Evolutionary conservation across 2,888 invertebrate genomes (phyloP).

Genomic region (Argyresthia goedartella): DNA sequence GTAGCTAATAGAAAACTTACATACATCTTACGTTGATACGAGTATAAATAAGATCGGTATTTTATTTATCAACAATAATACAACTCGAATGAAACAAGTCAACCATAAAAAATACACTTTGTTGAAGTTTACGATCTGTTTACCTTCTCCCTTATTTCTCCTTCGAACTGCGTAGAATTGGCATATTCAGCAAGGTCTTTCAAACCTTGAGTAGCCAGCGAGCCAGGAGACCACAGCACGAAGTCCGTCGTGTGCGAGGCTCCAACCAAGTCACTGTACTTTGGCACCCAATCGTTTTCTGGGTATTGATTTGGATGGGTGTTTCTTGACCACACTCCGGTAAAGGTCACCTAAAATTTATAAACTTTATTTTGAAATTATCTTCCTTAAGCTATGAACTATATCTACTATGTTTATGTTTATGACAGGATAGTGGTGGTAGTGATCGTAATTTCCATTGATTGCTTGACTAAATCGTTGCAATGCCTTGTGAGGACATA

Average conservation of each 20-base stretch:
- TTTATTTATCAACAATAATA: too few relatives aligned
- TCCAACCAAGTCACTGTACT: constrained; percentile 50
- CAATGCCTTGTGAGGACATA: too few relatives aligned
- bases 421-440: too few relatives aligned
- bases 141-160: constrained; percentile 50
- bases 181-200: constrained; percentile 48
- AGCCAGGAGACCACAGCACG: constrained; percentile 47
- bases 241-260: constrained; percentile 46
- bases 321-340: constrained; percentile 55
- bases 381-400: too few relatives aligned
- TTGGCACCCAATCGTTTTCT: constrained; percentile 53
- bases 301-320: constrained; percentile 49
- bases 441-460: too few relatives aligned
- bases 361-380: not conserved
- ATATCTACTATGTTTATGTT: too few relatives aligned
- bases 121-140: not conserved
- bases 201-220: constrained; percentile 41
- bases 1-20: not conserved
- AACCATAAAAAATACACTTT: too few relatives aligned
- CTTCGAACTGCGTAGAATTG: constrained; percentile 44
- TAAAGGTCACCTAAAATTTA: constrained; percentile 36
- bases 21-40: too few relatives aligned
- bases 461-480: too few relatives aligned
- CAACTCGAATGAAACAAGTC: too few relatives aligned
- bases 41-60: too few relatives aligned